Evolutionary conservation across 2,888 invertebrate genomes (phyloP).

Genomic region (Melipona beecheii): DNA sequence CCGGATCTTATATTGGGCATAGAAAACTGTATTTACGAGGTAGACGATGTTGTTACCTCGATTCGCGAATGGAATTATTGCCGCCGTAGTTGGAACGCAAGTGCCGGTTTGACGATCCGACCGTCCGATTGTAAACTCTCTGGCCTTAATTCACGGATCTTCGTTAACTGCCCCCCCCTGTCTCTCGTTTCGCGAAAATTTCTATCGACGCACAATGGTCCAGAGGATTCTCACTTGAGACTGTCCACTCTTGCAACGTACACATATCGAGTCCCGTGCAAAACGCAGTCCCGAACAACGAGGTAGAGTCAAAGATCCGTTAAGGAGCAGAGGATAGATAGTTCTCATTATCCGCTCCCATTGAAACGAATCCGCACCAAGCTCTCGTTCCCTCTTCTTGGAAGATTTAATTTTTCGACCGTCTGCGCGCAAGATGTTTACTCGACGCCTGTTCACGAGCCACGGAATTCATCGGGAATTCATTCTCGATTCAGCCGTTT

Average conservation of each 20-base stretch:
- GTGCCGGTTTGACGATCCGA: neutral
- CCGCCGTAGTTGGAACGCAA: neutral
- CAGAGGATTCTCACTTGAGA: neutral
- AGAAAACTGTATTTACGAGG: slow-evolving; percentile 39
- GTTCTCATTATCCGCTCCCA: slow-evolving; percentile 11
- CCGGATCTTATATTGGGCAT: slow-evolving; percentile 27
- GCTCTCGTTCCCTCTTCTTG: neutral
- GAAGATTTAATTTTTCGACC: slow-evolving; percentile 19
- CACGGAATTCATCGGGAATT: too few species aligned
- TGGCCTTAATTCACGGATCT: neutral
- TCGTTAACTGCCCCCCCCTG: slow-evolving; percentile 2
- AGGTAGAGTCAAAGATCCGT: neutral
- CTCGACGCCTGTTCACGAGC: slow-evolving; percentile 21
- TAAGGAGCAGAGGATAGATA: neutral
- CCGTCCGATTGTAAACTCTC: slow-evolving; percentile 4
- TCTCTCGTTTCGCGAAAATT: neutral
- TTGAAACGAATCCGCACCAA: slow-evolving; percentile 14
- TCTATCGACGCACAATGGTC: neutral
- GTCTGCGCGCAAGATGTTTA: slow-evolving; percentile 12
- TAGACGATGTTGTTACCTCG: slow-evolving; percentile 28
- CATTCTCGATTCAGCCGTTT: slow-evolving; percentile 22
- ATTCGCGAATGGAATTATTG: slow-evolving; percentile 21
- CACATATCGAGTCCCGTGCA: neutral
- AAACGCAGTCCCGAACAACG: neutral
- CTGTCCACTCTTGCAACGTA: neutral